Conservation (phyloP, 2,888 invertebrate species). For the Scaptomyza caliginosa region DNA sequence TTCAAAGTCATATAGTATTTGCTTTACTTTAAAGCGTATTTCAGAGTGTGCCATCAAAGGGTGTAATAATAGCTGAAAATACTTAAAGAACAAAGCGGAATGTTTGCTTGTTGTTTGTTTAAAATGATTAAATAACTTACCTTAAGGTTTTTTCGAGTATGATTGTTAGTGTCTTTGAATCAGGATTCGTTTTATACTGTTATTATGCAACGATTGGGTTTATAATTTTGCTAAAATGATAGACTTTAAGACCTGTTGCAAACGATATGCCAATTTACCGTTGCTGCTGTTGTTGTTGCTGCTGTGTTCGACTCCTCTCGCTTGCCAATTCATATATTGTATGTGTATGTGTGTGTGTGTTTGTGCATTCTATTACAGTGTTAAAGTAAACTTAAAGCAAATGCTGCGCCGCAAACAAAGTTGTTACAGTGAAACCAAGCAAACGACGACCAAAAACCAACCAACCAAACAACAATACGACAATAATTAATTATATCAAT, state of each 20-base stretch:
- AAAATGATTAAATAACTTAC: too few species aligned
- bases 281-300: conserved; percentile 7
- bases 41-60: too few species aligned
- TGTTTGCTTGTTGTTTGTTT: too few species aligned
- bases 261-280: conserved; percentile 3
- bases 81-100: too few species aligned
- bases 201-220: conserved; percentile 1
- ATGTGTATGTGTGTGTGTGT: conserved; percentile 10
- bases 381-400: conserved; percentile 29
- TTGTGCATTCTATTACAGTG: conserved; percentile 45
- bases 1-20: not conserved
- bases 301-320: conserved; percentile 4
- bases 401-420: conserved; percentile 49
- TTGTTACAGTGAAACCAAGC: conserved; percentile 53
- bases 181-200: not conserved
- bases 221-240: conserved; percentile 24
- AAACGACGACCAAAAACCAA: conserved; percentile 40
- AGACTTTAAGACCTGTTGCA: conserved; percentile 4
- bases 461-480: conserved; percentile 25
- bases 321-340: conserved; percentile 15
- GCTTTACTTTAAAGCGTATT: not conserved
- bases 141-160: too few species aligned
- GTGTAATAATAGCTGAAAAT: too few species aligned
- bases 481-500: conserved; percentile 28
- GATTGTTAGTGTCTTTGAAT: too few species aligned